Percentiles rank a stretch among this genome's conserved stretches.
phyloP scores from a whole-genome alignment of 1,140 invertebrate species.

The Cheumatopsyche charites region DNA sequence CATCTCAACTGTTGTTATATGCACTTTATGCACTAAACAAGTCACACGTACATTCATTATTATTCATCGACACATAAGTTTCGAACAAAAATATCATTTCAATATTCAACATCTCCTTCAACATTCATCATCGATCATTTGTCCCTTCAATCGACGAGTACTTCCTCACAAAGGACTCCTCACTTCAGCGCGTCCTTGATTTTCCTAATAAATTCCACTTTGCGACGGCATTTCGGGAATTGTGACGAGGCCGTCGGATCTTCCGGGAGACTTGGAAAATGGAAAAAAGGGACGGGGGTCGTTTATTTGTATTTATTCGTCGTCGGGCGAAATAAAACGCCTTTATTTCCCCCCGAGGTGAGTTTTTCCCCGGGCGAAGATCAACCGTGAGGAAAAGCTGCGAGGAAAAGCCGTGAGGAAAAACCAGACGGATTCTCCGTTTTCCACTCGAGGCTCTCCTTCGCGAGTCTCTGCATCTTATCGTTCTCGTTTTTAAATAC shows the following conservation, averaged over 20 bases:
- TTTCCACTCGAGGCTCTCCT: not conserved
- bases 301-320: conserved; percentile 32
- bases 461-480: conserved; percentile 5
- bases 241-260: too few species aligned
- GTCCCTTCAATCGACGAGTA: too few species aligned
- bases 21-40: too few species aligned
- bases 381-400: conserved; percentile 22
- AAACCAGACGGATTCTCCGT: conserved; percentile 10
- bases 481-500: conserved; percentile 29
- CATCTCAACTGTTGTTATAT: too few species aligned
- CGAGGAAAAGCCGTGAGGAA: conserved; percentile 11
- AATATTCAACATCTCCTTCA: too few species aligned
- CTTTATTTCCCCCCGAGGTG: conserved; percentile 16
- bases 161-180: too few species aligned
- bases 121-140: too few species aligned
- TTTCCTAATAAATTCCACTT: conserved; percentile 20
- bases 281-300: not conserved
- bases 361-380: conserved; percentile 10
- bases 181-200: not conserved
- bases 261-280: not conserved
- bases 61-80: too few species aligned
- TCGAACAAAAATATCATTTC: too few species aligned
- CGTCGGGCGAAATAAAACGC: conserved; percentile 14
- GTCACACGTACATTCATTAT: too few species aligned
- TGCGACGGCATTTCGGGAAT: too few species aligned